phyloP scores from a whole-genome alignment of 2,797 vertebrate genomes.

The Enteromius argenteus region DNA sequence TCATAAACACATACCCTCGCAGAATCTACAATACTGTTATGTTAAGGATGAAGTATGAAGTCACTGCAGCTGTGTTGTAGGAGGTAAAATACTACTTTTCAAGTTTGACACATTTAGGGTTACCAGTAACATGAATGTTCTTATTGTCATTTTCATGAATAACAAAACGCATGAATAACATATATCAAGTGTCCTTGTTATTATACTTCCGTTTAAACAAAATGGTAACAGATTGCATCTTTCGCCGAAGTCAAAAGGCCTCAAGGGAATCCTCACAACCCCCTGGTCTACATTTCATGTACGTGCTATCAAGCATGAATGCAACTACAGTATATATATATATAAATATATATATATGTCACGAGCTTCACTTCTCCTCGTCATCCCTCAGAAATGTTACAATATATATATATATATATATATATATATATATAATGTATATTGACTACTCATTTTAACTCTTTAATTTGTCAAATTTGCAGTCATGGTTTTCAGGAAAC shows the following conservation, averaged over 20 bases:
- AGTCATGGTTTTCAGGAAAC: no score
- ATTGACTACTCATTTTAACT: no score
- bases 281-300: not conserved
- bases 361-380: no score
- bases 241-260: not conserved
- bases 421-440: no score
- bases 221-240: not conserved
- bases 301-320: not conserved
- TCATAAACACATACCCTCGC: not conserved
- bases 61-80: not conserved
- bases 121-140: not conserved
- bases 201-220: constrained; percentile 3
- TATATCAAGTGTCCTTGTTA: not conserved
- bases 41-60: not conserved
- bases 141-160: not conserved
- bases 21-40: not conserved
- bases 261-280: not conserved
- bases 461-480: no score
- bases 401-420: no score
- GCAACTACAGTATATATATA: no score
- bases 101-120: not conserved
- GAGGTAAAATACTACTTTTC: not conserved
- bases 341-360: no score
- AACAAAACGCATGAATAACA: constrained; percentile 2
- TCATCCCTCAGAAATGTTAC: no score